Evolutionary conservation across 2,888 invertebrate genomes (phyloP), one percentile per base, ranked within the genome.

Genomic region (Chrysomela aeneicollis): DNA sequence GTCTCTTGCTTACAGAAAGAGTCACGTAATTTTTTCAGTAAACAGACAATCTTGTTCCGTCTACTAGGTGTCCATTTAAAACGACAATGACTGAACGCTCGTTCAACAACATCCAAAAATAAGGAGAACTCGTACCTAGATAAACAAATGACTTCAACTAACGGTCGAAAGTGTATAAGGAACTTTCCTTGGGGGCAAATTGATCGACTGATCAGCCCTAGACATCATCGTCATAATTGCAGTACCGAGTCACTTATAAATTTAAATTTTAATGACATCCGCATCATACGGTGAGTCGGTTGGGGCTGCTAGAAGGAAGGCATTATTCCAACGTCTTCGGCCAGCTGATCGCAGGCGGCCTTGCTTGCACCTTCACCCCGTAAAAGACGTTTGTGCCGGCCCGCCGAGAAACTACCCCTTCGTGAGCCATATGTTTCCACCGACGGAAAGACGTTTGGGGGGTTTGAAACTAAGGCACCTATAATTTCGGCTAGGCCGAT

Each of bases 221-320:
- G 42, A 46, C 57, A 17, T 46, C 22, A 57, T 57, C 42, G 46
- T 57, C 30, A 57, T 57, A 57, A 57, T 47, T 57, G 46, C 57
- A 46, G 63, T 42, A 42, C 42, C 66, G 66, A 66, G 62, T 61
- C 62, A 66, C 54, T 46, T 30, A 46, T 72, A 66, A 73, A 75
- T 76, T 75, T 73, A 70, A 76, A 74, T 77, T 73, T 72, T 77
- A 77, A 76, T 76, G 77, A 76, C 73, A 74, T 77, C 75, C 75
- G 73, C 71, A 73, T 63, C 75, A 75, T 71, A 70, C 71, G 74
- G 75, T 71, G 65, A 63, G 71, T 72, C 75, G 71, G 75, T 75
- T 75, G 63, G 50, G 37, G 66, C 49, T 18, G n/a, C 42, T 42
- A 42, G 42, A 42, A 42, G 42, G 42, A 42, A 42, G 61, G 52